Base-by-base conservation (phyloP, 2,888 invertebrate species). In the Drosophila aldrichi region DNA sequence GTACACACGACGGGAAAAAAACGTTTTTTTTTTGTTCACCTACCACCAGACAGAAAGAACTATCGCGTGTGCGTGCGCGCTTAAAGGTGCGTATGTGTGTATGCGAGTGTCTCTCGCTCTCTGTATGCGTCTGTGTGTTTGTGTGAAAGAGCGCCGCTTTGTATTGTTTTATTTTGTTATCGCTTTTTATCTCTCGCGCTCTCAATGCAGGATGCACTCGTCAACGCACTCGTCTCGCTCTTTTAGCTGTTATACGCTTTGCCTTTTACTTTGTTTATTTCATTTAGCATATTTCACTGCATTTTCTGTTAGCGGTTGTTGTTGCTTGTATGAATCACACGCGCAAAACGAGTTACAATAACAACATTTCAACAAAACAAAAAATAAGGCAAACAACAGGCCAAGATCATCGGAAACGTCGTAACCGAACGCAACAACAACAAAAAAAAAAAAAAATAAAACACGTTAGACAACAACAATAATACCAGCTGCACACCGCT, bases 321-420 rank as follows among this genome's bases (percentile, higher is more conserved):
- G 58, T 55, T 72, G 29, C 29, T 29, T 29, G 77, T 66, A 82
- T 82, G 88, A 84, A 79, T 82, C 84, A 84, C 82, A 81, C 74
- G 74, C 82, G 82, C 74, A 76, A 86, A 84, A 84, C 83, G 67
- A 84, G 83, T 83, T 83, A 84, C 83, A 83, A 77, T 60, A 73
- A 66, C 55, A 74, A 69, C 65, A 61, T 41, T 29, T 40, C 48
- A 55, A 25, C 72, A 67, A 36, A 20, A 54, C 58, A 56, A 66
- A 66, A 49, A 63, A 70, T 64, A 66, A 75, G 70, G 57, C 64
- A 63, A 70, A 84, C 74, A 78, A 64, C 80, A 48, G 77, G 82
- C 83, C 83, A 88, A 84, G 88, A 88, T 86, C 82, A 82, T 65
- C 80, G 80, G 64, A 79, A 84, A 82, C 81, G 73, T 77, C 69